phyloP scores from a whole-genome alignment of 2,797 vertebrate genomes.

The Onychomys torridus region DNA sequence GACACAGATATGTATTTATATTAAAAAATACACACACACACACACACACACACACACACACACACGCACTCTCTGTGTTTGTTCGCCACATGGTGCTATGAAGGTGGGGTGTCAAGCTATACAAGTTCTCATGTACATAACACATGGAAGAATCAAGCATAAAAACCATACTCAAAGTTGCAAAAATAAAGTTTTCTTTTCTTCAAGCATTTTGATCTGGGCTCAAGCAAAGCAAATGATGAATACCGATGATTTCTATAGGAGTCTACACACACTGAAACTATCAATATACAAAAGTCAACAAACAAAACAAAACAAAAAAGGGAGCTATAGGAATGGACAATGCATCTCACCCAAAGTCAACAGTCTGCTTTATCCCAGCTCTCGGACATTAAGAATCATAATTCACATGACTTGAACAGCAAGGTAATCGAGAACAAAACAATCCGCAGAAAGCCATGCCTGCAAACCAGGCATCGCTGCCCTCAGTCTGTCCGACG shows the following conservation, averaged over 20 bases:
- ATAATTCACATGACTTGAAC: conserved; percentile 69
- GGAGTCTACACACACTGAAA: conserved; percentile 72
- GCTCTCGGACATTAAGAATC: conserved; percentile 78
- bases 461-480: conserved; percentile 74
- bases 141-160: conserved; percentile 83
- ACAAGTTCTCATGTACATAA: conserved; percentile 81
- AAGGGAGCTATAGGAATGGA: conserved; percentile 70
- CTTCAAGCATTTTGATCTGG: conserved; percentile 86
- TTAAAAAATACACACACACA: conserved; percentile 75
- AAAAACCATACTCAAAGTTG: conserved; percentile 86
- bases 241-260: conserved; percentile 74
- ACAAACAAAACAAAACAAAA: not conserved
- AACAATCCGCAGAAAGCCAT: conserved; percentile 75
- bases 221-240: conserved; percentile 85
- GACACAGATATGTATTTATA: conserved; percentile 71
- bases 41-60: conserved; percentile 66
- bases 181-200: conserved; percentile 89
- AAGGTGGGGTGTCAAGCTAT: conserved; percentile 76
- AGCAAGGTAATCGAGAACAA: conserved; percentile 70
- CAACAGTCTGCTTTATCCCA: conserved; percentile 73
- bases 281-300: conserved; percentile 65
- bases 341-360: conserved; percentile 74
- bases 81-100: not conserved
- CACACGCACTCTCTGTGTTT: conserved; percentile 19
- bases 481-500: conserved; percentile 79